Percentiles rank a stretch among this genome's conserved stretches.
Conservation (phyloP, 64 coral and sea anemone species). For the Montipora cactus region DNA sequence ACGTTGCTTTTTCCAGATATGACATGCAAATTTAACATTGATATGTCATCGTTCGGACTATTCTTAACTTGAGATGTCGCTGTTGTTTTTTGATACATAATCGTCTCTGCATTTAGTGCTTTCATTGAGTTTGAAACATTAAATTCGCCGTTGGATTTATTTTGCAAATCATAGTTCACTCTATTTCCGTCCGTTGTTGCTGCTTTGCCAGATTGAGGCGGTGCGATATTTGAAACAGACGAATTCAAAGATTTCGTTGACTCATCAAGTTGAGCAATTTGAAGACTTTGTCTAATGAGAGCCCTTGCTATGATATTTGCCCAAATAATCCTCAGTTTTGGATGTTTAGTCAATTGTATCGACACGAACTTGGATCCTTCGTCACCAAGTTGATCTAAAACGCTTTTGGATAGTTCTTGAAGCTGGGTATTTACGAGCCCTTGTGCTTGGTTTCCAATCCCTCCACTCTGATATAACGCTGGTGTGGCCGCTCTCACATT, state of each 20-base stretch:
- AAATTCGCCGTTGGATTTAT: not conserved
- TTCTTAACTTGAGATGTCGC: not conserved
- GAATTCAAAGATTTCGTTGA: not conserved
- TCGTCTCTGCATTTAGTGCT: not conserved
- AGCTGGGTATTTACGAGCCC: not conserved
- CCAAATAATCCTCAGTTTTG: not conserved
- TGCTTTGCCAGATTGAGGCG: not conserved
- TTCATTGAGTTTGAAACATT: not conserved
- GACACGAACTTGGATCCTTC: constrained; percentile 12
- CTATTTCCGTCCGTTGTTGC: not conserved
- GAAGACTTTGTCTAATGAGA: constrained; percentile 19
- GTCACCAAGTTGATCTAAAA: constrained; percentile 10
- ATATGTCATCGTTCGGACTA: not conserved
- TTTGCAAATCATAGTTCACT: not conserved
- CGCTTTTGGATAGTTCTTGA: constrained; percentile 8
- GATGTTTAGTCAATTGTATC: constrained; percentile 30
- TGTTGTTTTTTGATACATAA: not conserved
- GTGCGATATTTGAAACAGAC: not conserved
- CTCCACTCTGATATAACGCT: not conserved
- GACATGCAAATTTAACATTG: not conserved
- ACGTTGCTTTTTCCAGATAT: not conserved
- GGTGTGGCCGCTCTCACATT: not conserved
- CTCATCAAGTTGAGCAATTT: constrained; percentile 7
- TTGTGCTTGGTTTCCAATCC: not conserved
- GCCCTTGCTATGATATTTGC: constrained; percentile 22